Conservation (phyloP, 2,888 invertebrate species). For the Andricus quercusramuli region DNA sequence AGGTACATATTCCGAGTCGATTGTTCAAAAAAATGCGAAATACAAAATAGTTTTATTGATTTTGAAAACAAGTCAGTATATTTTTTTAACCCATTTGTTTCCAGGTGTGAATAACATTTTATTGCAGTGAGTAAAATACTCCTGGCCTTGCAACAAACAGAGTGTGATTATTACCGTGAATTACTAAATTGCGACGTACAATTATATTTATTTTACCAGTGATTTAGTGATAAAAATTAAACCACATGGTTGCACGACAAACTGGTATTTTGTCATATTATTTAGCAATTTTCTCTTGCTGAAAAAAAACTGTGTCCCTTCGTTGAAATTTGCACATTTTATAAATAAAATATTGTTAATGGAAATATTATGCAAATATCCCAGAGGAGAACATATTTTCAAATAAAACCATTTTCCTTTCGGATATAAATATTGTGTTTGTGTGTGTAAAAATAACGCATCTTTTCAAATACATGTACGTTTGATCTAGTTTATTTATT, state of each 20-base stretch:
- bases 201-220: background rate
- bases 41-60: no score
- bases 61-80: no score
- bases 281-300: background rate
- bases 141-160: background rate
- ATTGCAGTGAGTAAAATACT: background rate
- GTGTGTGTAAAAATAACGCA: background rate
- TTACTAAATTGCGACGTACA: background rate
- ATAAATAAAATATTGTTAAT: no score
- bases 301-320: background rate
- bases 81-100: background rate
- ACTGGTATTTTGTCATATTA: background rate
- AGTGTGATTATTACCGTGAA: background rate
- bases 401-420: background rate
- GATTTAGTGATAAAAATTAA: background rate
- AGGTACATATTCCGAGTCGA: no score
- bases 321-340: no score
- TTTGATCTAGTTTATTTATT: slow-evolving; percentile 7
- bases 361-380: no score
- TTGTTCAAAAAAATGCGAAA: no score
- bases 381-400: background rate
- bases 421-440: background rate
- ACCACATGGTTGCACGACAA: background rate
- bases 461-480: background rate
- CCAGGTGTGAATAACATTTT: background rate